These are phyloP conservation scores for Mnemiopsis leidyi DNA, from an alignment of 37 sponge, comb jelly and placozoan genomes.

Conservation along the genomic window DNA sequence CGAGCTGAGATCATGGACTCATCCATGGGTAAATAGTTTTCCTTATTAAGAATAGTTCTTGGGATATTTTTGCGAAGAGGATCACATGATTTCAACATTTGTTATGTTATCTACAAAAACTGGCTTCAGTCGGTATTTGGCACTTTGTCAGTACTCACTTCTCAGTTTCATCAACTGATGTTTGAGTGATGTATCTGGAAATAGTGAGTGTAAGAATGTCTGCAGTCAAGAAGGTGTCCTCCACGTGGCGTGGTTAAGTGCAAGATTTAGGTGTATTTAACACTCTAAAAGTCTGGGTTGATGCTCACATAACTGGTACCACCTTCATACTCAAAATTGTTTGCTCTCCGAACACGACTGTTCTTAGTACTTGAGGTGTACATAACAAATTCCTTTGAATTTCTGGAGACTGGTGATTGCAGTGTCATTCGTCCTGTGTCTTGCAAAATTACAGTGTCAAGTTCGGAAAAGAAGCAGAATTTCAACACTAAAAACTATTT, in stretches of 20 bases:
- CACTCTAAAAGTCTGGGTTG: neutral
- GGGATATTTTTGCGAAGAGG: too few species aligned
- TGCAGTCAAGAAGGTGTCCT: too few species aligned
- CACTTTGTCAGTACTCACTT: neutral
- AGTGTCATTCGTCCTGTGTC: neutral
- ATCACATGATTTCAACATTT: too few species aligned
- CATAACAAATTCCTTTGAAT: too few species aligned
- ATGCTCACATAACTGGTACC: neutral
- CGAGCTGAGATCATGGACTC: conserved; percentile 50
- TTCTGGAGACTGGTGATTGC: too few species aligned
- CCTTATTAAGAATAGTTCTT: too few species aligned
- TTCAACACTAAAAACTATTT: too few species aligned
- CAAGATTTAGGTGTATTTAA: neutral
- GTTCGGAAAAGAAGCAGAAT: too few species aligned
- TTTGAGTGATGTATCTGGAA: too few species aligned
- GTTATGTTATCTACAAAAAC: neutral
- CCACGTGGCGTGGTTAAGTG: too few species aligned
- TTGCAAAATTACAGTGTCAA: neutral
- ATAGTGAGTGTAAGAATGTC: too few species aligned
- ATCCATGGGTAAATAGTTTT: conserved; percentile 1
- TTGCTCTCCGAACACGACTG: neutral
- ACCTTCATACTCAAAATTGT: neutral
- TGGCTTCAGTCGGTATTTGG: neutral
- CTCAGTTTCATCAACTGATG: neutral
- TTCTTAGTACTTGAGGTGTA: too few species aligned